Base-by-base conservation (phyloP, 2,888 invertebrate genomes). In the Ischnus inquisitorius region DNA sequence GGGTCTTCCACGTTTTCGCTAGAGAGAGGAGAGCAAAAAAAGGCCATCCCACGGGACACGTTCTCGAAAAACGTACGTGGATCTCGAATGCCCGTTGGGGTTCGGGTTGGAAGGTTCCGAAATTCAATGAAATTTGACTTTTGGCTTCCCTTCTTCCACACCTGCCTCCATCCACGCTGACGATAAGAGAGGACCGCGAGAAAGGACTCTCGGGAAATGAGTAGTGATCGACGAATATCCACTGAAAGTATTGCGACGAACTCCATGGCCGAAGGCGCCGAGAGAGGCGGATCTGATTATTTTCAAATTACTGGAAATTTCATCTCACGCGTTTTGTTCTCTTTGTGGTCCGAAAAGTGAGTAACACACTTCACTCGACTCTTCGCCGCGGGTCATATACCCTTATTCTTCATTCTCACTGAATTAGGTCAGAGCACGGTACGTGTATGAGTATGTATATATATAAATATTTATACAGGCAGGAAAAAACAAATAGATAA, bases 121-220 rank as follows among this genome's bases (percentile, higher is more conserved):
- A 80, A 80, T 83, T 80, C 83, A 80, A 83, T 83, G 72, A 80
- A 72, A 83, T 83, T 83, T 68, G 76, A 74, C 72, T 80, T 51
- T 57, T 75, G 54, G 78, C 54, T 34, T 34, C 6, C 6, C 34
- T 34, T 8, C 34, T 34, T 34, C 34, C 34, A 4, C 34, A 6
- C 76, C 64, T 22, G 25, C 2, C 28, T 25, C 28, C 39, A 62
- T 34, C 48, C 14, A 46, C 25, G 74, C 34, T 62, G 62, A 1
- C 14, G 14, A 43, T 62, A 25, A 48, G 62, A 48, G 62, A 43
- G 43, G 34, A 60, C 74, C 65, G 39, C 62, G 60, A 48, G 39
- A 51, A 43, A 39, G 22, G 43, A 16, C 77, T 68, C 77, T 3
- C 16, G 77, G 68, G 68, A 67, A 76, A 67, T 76, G 67, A 16